Base-by-base conservation (phyloP, 37 sponge, comb jelly and placozoan species). In the Diacarnus erythraeanus region DNA sequence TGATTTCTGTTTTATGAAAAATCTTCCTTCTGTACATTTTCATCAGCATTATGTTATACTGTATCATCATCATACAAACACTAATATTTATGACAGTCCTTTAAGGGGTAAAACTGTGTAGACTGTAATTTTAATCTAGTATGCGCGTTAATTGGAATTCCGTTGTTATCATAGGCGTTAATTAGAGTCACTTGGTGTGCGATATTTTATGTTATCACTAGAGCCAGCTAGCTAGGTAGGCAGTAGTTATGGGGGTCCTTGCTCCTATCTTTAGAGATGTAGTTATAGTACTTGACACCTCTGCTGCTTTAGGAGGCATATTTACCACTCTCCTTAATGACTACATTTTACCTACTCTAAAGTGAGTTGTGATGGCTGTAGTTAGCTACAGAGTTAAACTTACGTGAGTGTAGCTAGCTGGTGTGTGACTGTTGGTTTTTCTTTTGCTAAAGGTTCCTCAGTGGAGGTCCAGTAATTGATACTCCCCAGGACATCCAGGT, bases 211-310 rank as follows among this genome's bases (percentile, higher is more conserved):
- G n/a, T n/a, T n/a, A n/a, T n/a, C n/a, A n/a, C n/a, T n/a, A n/a
- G n/a, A n/a, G n/a, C n/a, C n/a, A n/a, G n/a, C n/a, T n/a, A n/a
- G n/a, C n/a, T n/a, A n/a, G n/a, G n/a, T n/a, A 10, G 26, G 18
- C 60, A 10, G 4, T 17, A 5, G 69, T 38, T 30, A 76, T 76
- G 77, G 77, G 38, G 26, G 63, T 76, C 41, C 41, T 60, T 27
- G 2, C 63, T 57, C 39, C 77, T 41, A 23, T 41, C 22, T 31
- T 42, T 27, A 38, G 73, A 1, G 81, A 85, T 42, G 79, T 85
- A 35, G 63, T 85, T 21, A 35, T 85, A 27, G 77, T 85, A 18
- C 74, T 85, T 3, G 86, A 85, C 63, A 42, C 74, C 26, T 85
- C 86, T 61, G 59, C 86, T 5, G 40, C 79, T 2, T 79, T 85